Base-by-base conservation (phyloP, 2,888 invertebrate species). In the Drosophila atroscutellata region DNA sequence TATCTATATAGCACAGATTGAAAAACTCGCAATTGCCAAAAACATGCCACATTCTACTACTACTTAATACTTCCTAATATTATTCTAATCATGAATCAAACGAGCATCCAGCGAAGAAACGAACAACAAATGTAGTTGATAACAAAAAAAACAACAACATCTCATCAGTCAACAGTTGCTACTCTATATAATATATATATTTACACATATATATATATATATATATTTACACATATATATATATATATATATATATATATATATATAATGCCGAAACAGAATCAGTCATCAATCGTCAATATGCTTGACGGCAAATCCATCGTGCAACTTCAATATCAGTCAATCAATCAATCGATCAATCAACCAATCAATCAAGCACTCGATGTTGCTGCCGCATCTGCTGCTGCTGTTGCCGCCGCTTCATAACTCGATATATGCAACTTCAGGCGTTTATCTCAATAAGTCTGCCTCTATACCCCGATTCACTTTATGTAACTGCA, bases 321-420 rank as follows among this genome's bases (percentile, higher is more conserved):
- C 61, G 62, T 61, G 32, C 64, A 71, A 52, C 15, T 24, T 45
- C 45, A 45, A 45, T 45, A 45, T 72, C 63, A 71, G 66, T 62
- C 49, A 70, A 70, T 72, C 62, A 67, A 49, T 64, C 52, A 66
- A 61, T 56, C 75, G 57, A 69, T 50, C 65, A 45, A 67, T 58
- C 67, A 55, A 67, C 36, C 62, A 72, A 50, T 39, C 50, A 66
- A 66, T 45, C 63, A 70, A 56, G 72, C 83, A 75, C 76, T 69
- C 55, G 60, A 65, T 52, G 24, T 67, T 66, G 80, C 90, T 83
- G 68, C 76, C 72, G 70, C 73, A 69, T 64, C 67, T 74, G 67
- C 56, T 73, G 72, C 55, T 65, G 73, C 59, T 65, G 75, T 69
- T 77, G 72, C 85, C 80, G 71, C 73, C 75, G 75, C 77, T 75